phyloP scores from a whole-genome alignment of 2,888 invertebrate genomes.

The Synergus japonicus region DNA sequence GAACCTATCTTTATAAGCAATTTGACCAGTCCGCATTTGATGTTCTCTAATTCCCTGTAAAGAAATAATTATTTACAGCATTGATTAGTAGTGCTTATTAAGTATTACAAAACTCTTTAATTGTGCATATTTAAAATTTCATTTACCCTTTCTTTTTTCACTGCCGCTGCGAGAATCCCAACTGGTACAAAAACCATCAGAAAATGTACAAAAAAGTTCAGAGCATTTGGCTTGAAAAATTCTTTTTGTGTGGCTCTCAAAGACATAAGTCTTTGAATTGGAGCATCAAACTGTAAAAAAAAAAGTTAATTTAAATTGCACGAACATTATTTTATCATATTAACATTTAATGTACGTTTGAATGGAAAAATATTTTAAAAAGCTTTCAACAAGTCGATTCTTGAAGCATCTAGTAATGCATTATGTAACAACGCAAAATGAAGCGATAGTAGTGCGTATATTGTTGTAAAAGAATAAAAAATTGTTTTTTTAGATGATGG shows the following conservation, averaged over 20 bases:
- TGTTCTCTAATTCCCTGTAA: slow-evolving; percentile 79
- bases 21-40: slow-evolving; percentile 83
- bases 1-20: slow-evolving; percentile 86
- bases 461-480: background rate
- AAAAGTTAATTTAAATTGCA: background rate
- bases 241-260: slow-evolving; percentile 84
- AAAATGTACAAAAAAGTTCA: slow-evolving; percentile 77
- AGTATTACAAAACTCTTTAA: background rate
- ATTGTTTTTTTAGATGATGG: background rate
- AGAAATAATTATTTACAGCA: slow-evolving; percentile 43
- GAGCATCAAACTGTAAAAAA: slow-evolving; percentile 89
- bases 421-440: slow-evolving; percentile 4
- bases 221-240: slow-evolving; percentile 83
- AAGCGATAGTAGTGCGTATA: background rate
- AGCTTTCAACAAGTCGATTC: background rate
- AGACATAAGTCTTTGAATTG: slow-evolving; percentile 85
- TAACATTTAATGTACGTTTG: too few relatives aligned
- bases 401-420: background rate
- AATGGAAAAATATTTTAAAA: slow-evolving; percentile 59
- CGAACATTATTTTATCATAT: too few relatives aligned
- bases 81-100: background rate
- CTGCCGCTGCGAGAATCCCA: slow-evolving; percentile 78
- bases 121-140: slow-evolving; percentile 20
- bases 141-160: slow-evolving; percentile 79
- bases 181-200: slow-evolving; percentile 80